Conservation (phyloP, 2,888 invertebrate species). For the Cotesia congregata region DNA sequence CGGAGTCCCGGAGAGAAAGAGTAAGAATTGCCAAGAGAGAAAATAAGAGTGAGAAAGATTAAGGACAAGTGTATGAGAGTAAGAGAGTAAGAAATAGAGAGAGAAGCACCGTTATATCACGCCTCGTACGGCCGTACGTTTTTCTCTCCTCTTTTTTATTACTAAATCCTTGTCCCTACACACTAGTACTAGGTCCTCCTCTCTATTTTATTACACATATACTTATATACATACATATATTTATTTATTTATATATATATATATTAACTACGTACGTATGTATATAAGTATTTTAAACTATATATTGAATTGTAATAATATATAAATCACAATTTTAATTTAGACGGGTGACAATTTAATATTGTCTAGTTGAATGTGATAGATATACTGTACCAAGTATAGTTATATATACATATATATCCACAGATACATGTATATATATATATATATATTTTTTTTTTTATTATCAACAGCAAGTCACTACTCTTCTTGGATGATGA, state of each 20-base stretch:
- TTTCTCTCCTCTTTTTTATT: conserved; percentile 13
- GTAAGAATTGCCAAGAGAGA: conserved; percentile 31
- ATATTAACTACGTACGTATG: neutral
- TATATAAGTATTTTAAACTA: neutral
- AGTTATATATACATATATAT: neutral
- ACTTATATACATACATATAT: neutral
- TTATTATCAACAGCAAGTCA: neutral
- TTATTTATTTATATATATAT: neutral
- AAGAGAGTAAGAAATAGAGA: conserved; percentile 40
- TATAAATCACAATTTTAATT: neutral
- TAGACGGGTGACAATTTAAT: neutral
- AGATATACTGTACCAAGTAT: neutral
- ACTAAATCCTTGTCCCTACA: conserved; percentile 9
- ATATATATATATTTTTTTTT: neutral
- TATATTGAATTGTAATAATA: neutral
- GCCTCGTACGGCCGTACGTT: conserved; percentile 41
- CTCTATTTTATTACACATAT: neutral
- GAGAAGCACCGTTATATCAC: conserved; percentile 59
- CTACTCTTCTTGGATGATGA: conserved; percentile 45
- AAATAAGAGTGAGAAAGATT: conserved; percentile 21
- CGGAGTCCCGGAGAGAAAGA: conserved; percentile 46
- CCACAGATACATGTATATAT: neutral
- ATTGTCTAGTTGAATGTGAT: neutral
- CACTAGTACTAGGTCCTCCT: neutral
- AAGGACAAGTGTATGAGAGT: conserved; percentile 28